These are phyloP conservation scores for Argentina silus DNA, from an alignment of 2,797 vertebrate genomes.

Conservation along the genomic window DNA sequence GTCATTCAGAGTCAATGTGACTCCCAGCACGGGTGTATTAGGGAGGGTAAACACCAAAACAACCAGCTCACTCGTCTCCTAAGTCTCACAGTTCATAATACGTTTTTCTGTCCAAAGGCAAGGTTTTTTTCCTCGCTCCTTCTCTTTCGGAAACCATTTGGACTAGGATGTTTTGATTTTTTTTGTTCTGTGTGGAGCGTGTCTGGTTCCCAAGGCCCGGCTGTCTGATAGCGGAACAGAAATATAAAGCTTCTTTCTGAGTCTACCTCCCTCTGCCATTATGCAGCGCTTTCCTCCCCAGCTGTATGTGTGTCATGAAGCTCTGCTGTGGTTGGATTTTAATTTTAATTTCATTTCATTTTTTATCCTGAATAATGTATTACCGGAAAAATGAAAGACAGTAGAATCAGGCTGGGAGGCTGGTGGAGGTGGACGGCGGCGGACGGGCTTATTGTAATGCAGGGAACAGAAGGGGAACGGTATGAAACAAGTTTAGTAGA, in stretches of 20 bases:
- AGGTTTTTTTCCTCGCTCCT: not conserved
- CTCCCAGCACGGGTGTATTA: not conserved
- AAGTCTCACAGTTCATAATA: not conserved
- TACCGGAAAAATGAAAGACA: too few relatives aligned
- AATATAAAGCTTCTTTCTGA: not conserved
- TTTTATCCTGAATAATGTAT: too few relatives aligned
- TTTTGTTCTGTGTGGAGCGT: not conserved
- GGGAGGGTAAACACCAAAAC: conserved; percentile 4
- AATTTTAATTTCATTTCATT: too few relatives aligned
- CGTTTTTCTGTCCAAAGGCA: conserved; percentile 3
- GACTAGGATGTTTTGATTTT: not conserved
- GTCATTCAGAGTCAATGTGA: conserved; percentile 17
- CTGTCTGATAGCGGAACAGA: not conserved
- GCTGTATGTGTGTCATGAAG: too few relatives aligned
- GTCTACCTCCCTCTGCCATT: too few relatives aligned
- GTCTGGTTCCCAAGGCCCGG: not conserved
- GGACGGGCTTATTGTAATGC: too few relatives aligned
- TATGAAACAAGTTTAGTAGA: too few relatives aligned
- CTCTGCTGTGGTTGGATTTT: too few relatives aligned
- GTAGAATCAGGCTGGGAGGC: too few relatives aligned
- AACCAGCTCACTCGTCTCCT: not conserved
- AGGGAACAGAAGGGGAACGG: too few relatives aligned
- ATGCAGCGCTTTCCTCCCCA: too few relatives aligned
- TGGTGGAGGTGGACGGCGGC: too few relatives aligned
- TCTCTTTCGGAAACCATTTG: not conserved